Conservation (phyloP, 2,113 vertebrate genomes). For the Chionodraco myersi region DNA sequence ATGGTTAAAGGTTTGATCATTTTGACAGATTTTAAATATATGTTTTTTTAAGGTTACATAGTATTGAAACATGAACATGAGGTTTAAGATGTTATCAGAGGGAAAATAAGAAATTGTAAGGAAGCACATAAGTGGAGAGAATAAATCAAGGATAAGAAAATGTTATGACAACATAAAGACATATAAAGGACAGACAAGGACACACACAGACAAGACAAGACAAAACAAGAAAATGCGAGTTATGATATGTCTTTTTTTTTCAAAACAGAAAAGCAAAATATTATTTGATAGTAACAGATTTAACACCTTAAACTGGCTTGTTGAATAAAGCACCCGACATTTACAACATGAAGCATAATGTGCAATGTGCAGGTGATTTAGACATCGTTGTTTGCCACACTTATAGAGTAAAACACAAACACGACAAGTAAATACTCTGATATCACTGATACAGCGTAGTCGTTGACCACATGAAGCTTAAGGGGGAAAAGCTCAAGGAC, state of each 20-base stretch:
- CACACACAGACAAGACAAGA: conserved; percentile 83
- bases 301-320: conserved; percentile 43
- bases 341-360: background rate
- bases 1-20: conserved; percentile 31
- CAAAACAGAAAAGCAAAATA: conserved; percentile 74
- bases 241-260: conserved; percentile 80
- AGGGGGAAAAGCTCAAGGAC: background rate
- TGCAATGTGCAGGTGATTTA: conserved; percentile 72
- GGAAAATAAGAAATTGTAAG: conserved; percentile 26
- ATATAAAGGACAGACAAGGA: conserved; percentile 73
- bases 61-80: conserved; percentile 43
- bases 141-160: conserved; percentile 50
- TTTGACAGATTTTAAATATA: conserved; percentile 30
- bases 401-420: conserved; percentile 39
- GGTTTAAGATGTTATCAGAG: conserved; percentile 34
- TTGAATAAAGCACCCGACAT: conserved; percentile 80
- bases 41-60: conserved; percentile 35
- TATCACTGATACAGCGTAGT: conserved; percentile 25
- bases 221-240: conserved; percentile 87
- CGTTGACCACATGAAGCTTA: conserved; percentile 66
- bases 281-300: conserved; percentile 43
- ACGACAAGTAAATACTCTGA: conserved; percentile 44
- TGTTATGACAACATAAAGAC: conserved; percentile 68
- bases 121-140: conserved; percentile 42
- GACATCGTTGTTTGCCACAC: conserved; percentile 63